These are phyloP conservation scores for Ligdia adustata DNA, from an alignment of 2,888 invertebrate species.

Conservation along the genomic window DNA sequence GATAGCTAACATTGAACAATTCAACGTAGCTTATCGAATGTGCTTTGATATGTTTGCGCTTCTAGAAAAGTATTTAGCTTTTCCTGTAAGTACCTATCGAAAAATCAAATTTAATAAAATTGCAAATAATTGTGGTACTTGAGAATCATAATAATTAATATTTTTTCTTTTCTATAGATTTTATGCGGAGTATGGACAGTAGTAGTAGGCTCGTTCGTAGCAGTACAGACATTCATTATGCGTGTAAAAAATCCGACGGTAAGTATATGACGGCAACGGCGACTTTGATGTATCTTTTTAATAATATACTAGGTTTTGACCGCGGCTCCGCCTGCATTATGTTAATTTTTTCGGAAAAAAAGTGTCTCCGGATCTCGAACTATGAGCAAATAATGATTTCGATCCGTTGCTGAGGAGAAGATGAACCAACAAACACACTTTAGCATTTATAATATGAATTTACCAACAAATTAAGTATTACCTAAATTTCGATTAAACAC, in stretches of 20 bases:
- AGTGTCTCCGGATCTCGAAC: too few species aligned
- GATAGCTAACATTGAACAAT: slow-evolving; percentile 43
- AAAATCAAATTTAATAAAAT: too few species aligned
- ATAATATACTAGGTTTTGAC: too few species aligned
- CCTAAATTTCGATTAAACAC: too few species aligned
- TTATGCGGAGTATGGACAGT: slow-evolving; percentile 40
- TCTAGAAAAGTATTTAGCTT: slow-evolving; percentile 47
- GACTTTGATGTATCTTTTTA: background rate
- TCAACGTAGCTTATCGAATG: slow-evolving; percentile 46
- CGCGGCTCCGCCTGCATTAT: too few species aligned
- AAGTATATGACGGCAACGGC: slow-evolving; percentile 21
- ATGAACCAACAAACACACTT: too few species aligned
- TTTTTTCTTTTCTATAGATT: slow-evolving; percentile 37
- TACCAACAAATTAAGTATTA: too few species aligned
- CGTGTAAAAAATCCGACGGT: slow-evolving; percentile 48
- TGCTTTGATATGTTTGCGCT: slow-evolving; percentile 47
- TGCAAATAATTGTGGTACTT: background rate
- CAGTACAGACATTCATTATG: slow-evolving; percentile 53
- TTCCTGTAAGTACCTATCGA: slow-evolving; percentile 52
- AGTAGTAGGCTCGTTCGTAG: slow-evolving; percentile 50
- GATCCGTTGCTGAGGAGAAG: too few species aligned
- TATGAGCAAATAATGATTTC: too few species aligned
- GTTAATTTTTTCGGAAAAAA: too few species aligned
- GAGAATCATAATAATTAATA: background rate
- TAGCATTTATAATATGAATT: too few species aligned